These are phyloP conservation scores for Euglossa dilemma DNA, from an alignment of 1,140 invertebrate species.

Conservation along the genomic window DNA sequence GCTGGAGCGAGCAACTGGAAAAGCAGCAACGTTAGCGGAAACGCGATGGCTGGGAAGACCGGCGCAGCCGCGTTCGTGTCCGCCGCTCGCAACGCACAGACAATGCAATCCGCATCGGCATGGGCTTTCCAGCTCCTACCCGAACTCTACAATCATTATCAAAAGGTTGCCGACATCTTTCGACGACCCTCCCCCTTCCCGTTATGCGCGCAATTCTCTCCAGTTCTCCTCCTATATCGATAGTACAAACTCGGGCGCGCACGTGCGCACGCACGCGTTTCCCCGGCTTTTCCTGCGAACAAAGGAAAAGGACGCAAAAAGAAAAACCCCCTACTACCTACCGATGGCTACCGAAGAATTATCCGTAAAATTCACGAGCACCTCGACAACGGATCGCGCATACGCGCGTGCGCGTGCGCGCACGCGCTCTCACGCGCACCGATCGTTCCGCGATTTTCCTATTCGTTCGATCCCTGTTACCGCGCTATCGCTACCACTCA, in stretches of 20 bases:
- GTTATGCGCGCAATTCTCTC: conserved; percentile 2
- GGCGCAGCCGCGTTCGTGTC: conserved; percentile 35
- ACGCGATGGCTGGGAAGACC: background rate
- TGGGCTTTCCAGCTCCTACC: conserved; percentile 93
- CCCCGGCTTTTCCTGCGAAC: too few species aligned
- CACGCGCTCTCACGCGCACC: conserved; percentile 4
- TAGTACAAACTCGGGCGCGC: background rate
- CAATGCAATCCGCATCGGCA: conserved; percentile 84
- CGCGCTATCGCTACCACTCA: background rate
- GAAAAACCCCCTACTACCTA: too few species aligned
- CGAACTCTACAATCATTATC: conserved; percentile 90
- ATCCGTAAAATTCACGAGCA: background rate
- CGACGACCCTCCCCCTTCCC: background rate
- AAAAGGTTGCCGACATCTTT: conserved; percentile 86
- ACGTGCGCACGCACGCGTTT: background rate
- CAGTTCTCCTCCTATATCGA: background rate
- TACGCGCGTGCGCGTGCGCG: background rate
- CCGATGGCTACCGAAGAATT: too few species aligned
- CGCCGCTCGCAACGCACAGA: conserved; percentile 77
- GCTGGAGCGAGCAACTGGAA: background rate
- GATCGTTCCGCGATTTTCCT: conserved; percentile 22
- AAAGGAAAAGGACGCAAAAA: too few species aligned
- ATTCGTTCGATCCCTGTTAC: background rate
- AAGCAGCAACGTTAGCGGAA: background rate
- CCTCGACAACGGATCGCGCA: background rate